Conservation (phyloP, 2,888 invertebrate genomes). For the Ennomos erosarius region DNA sequence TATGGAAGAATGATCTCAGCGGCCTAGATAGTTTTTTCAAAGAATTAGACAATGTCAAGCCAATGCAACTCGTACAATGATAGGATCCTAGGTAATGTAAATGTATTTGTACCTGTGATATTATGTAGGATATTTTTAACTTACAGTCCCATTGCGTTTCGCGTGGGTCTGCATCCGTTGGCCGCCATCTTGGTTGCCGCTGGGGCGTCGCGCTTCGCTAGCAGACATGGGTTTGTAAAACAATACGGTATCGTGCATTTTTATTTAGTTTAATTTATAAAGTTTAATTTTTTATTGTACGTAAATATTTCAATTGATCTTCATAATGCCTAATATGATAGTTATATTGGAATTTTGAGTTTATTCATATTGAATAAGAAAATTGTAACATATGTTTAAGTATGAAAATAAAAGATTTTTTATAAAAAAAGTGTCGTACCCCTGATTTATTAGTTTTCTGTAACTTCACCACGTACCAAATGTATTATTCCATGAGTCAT, state of each 20-base stretch:
- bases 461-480: slow-evolving; percentile 75
- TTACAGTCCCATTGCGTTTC: slow-evolving; percentile 85
- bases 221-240: slow-evolving; percentile 83
- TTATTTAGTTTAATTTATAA: slow-evolving; percentile 62
- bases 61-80: slow-evolving; percentile 58
- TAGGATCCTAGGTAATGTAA: slow-evolving; percentile 68
- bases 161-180: slow-evolving; percentile 84
- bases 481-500: slow-evolving; percentile 84
- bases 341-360: slow-evolving; percentile 75
- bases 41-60: slow-evolving; percentile 86
- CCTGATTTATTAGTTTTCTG: slow-evolving; percentile 64
- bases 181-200: slow-evolving; percentile 86
- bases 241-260: slow-evolving; percentile 81
- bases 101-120: slow-evolving; percentile 79
- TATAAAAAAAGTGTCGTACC: slow-evolving; percentile 59
- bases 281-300: slow-evolving; percentile 51
- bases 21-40: slow-evolving; percentile 88
- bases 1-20: slow-evolving; percentile 86
- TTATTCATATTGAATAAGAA: slow-evolving; percentile 84
- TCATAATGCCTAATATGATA: slow-evolving; percentile 53
- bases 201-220: slow-evolving; percentile 84
- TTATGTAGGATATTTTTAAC: slow-evolving; percentile 84
- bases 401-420: slow-evolving; percentile 77
- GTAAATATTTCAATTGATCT: slow-evolving; percentile 74
- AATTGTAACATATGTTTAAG: slow-evolving; percentile 84